Base-by-base conservation (phyloP, 2,113 vertebrate genomes). In the Petrocephalus zakoni region DNA sequence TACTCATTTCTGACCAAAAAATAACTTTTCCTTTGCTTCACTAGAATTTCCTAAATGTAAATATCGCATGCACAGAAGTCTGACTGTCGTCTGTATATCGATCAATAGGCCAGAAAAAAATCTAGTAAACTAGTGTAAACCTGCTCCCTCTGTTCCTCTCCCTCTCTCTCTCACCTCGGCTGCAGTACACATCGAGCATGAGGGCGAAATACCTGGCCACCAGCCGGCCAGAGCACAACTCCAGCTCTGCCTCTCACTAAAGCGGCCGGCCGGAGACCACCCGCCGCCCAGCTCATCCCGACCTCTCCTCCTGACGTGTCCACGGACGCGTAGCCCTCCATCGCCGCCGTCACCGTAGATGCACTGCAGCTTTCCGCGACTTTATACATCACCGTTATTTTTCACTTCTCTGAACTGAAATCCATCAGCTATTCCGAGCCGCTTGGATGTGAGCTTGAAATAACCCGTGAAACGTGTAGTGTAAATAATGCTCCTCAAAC, bases 141-240 rank as follows among this genome's bases (percentile, higher is more conserved):
- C 42, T 47, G 42, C n/a, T 49, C 21, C 15, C 21, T 25, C 42
- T 37, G 7, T 88, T 49, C 13, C 4, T 34, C 17, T 86, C 22
- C 42, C 52, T 83, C 47, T 87, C 89, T 34, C 37, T 82, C 78
- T 64, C 19, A 82, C 91, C 92, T 93, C 17, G 95, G 89, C 87
- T 93, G 53, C 94, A 99, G 98, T 99, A 99, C 96, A 98, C 98
- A 89, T 99, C 97, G 96, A 99, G 98, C 96, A 99, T 99, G 98
- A 97, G 98, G 95, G 98, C 97, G 85, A 99, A 99, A 96, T 99
- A 99, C 96, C 97, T 99, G 94, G 98, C 98, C 93, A 98, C 97
- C 92, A 97, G 97, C 94, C 97, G 96, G 90, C 96, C 97, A 0
- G 96, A 96, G 83, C 95, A 96, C 92, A 96, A 94, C 95, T 9